A percentile compares a stretch with the other conserved stretches of the same genome.
phyloP scores from a whole-genome alignment of 2,888 invertebrate species.

The Lymantria monacha region DNA sequence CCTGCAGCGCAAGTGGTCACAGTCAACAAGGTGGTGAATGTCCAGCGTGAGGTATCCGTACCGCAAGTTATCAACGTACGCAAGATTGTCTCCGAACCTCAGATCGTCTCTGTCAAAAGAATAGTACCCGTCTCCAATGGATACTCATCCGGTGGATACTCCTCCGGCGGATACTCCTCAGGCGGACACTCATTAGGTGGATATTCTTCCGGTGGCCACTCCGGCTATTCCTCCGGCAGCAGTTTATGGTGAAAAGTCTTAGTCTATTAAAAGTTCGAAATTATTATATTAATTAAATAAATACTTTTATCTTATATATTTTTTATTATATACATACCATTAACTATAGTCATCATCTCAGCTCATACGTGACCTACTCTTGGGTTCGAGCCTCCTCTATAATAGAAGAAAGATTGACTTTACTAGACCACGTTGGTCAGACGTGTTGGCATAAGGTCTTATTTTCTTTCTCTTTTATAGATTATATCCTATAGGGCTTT shows the following conservation, averaged over 20 bases:
- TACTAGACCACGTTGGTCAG: no score
- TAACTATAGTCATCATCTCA: no score
- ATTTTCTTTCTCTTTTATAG: no score
- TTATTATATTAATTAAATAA: no score
- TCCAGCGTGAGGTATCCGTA: constrained; percentile 43
- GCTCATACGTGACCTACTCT: no score
- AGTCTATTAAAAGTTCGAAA: no score
- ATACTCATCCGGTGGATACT: constrained; percentile 13
- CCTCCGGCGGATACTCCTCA: constrained; percentile 1
- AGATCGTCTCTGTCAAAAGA: constrained; percentile 51
- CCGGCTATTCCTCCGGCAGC: constrained; percentile 5
- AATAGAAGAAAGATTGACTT: no score
- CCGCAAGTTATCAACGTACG: constrained; percentile 45
- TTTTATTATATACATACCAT: no score
- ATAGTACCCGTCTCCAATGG: constrained; percentile 35
- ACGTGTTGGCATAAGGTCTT: no score
- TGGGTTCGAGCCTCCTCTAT: no score
- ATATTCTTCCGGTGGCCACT: constrained; percentile 4
- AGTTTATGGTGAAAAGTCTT: constrained; percentile 6
- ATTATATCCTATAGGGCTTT: no score
- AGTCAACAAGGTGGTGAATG: constrained; percentile 44
- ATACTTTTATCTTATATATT: no score
- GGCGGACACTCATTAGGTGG: constrained; percentile 15
- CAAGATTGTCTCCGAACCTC: constrained; percentile 53
- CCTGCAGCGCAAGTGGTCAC: constrained; percentile 39